Base-by-base conservation (phyloP, 2,888 invertebrate species). In the Ophion obscuratus region DNA sequence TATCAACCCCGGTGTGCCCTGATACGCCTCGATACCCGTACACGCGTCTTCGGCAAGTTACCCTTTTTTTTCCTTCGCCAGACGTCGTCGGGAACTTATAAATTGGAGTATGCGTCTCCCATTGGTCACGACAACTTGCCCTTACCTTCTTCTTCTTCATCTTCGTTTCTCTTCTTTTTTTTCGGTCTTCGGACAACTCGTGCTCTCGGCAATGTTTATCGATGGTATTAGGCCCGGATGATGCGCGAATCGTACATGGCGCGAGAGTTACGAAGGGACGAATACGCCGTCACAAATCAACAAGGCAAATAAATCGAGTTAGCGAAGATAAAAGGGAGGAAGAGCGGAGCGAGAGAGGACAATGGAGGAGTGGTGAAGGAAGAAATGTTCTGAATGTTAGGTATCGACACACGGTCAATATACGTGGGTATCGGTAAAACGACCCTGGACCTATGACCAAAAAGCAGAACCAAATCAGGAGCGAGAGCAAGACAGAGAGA, bases 281-380 rank as follows among this genome's bases (percentile, higher is more conserved):
- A 70, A 84, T 84, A 66, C 75, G 76, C 67, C 62, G 71, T 81
- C 82, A 87, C 84, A 84, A 87, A 86, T 86, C 86, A 86, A 83
- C 86, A 79, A 84, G 81, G 81, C 82, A 83, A 83, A 87, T 87
- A 86, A 87, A 87, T 87, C 84, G 86, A 86, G 79, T 84, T 84
- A 86, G 86, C 79, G 86, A 84, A 82, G 85, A 77, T 79, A 84
- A 77, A 86, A 82, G 82, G 70, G 71, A 77, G 64, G 70, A 31
- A 2, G 31, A 31, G 4, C 31, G 31, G 31, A 31, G 31, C 31
- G 31, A 31, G 31, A 31, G 31, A 2, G 31, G 31, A 3, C 31
- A 31, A 31, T 31, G 62, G 64, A 71, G 59, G n/a, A 62, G 53
- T 36, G 53, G 24, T 44, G 27, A 67, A 24, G 74, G 62, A 64